Base-by-base conservation (phyloP, 35 echinoderm and acorn worm species). In the Holothuria glaberrima region DNA sequence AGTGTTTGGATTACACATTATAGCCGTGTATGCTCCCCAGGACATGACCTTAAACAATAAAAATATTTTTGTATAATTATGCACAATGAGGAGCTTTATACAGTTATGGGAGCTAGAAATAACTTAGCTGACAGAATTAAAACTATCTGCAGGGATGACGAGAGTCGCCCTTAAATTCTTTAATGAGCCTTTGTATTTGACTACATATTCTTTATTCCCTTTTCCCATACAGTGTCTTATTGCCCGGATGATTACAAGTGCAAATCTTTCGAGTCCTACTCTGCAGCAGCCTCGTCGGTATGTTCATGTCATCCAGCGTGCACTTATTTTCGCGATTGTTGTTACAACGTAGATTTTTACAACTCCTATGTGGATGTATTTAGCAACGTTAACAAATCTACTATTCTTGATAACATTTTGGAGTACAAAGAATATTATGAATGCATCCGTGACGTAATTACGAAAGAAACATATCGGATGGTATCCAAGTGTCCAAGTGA, bases 241-340 rank as follows among this genome's bases (percentile, higher is more conserved):
- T 41, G 72, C 12, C 10, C 33, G 21, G 34, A 17, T 10, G n/a
- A 24, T 12, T 76, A 31, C 46, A 17, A 18, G 17, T 76, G 72
- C 19, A 19, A 31, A 4, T 21, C 30, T 14, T 76, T 41, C 25
- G 72, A 76, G 17, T 21, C 72, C 18, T 76, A 19, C 35, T 36
- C 36, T 19, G n/a, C n/a, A n/a, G 46, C 36, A 45, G 17, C 72
- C 21, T 41, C 72, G 17, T 76, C 72, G 41, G 21, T 4, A 0
- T 76, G 72, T 41, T 76, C 72, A 21, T 76, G 72, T 45, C 34
- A 76, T 20, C 72, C 72, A 45, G 12, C 25, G 24, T 76, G 72
- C 25, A 45, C 36, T 2, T 3, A 9, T 9, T 76, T 76, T 31
- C 33, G 20, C 12, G 72, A 76, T 41, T 76, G 72, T 41, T 76